Evolutionary conservation across 2,113 vertebrate genomes (phyloP), one percentile per base, ranked within the genome.

Genomic region (Eptatretus burgeri): DNA sequence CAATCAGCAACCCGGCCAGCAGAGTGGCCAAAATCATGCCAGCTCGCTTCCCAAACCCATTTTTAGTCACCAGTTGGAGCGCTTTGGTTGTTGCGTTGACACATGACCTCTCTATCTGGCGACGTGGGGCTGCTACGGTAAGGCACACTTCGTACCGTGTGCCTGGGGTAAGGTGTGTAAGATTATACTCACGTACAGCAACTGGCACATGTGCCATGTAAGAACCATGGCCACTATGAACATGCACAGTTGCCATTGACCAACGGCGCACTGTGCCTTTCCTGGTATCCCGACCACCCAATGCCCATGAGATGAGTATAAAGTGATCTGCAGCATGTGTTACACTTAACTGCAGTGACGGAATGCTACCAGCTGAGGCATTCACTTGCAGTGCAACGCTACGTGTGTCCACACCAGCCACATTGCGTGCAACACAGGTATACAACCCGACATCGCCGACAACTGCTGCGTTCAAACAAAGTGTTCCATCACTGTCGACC

Each of bases 391-490:
- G 67, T 1, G 75, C 78, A 11, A 94, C 67, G 1, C 78, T 82
- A 66, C 75, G 81, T 2, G 82, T 87, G 73, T 93, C 91, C 1
- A 86, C 84, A 13, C 91, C 91, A 0, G 93, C 77, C 20, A 78
- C 71, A 68, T 98, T 98, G 68, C 95, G 85, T 10, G 89, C 91
- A 71, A 98, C 79, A 11, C 91, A 95, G 11, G 89, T 94, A 65
- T 95, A 98, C 17, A 93, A 69, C 19, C 91, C 91, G 0, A 80
- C 82, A 20, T 94, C 80, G 1, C 62, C 65, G 0, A 27, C 41
- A 0, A 78, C 78, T 65, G 85, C 71, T 14, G 73, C 76, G 1
- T 62, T 74, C 51, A 98, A 79, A 74, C 93, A 83, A 69, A 98
- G 71, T 1, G 84, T 93, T 51, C 91, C 91, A 64, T 95, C 89